Evolutionary conservation across 2,113 vertebrate genomes (phyloP).

Genomic region (Pungitius pungitius): DNA sequence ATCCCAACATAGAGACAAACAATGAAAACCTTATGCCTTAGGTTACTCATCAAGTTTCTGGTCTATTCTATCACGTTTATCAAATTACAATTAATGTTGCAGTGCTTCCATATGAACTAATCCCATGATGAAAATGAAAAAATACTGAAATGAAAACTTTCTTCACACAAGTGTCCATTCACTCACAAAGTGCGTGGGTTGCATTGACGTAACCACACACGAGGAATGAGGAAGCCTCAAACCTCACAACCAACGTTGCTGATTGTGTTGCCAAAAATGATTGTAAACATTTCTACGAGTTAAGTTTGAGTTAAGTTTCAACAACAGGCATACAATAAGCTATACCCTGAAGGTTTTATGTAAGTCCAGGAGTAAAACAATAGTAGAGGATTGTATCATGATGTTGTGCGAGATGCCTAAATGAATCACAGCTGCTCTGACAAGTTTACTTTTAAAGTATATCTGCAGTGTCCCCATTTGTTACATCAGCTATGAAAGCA

Average conservation of each 20-base stretch:
- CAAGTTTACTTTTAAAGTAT: conserved; percentile 54
- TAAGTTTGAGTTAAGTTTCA: not conserved
- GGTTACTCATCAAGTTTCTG: not conserved
- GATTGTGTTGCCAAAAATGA: too few species aligned
- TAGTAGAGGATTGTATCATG: not conserved
- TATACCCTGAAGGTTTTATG: not conserved
- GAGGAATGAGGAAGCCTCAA: too few species aligned
- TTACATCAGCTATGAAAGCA: conserved; percentile 70
- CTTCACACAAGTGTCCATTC: too few species aligned
- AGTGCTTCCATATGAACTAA: not conserved
- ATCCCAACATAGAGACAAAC: not conserved
- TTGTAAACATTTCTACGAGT: not conserved
- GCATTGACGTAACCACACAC: too few species aligned
- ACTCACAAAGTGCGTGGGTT: too few species aligned
- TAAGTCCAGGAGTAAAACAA: not conserved
- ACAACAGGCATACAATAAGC: not conserved
- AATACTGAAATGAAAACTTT: too few species aligned
- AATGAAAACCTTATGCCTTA: not conserved
- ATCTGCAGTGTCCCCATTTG: conserved; percentile 51
- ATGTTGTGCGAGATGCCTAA: not conserved
- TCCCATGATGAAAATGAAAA: not conserved
- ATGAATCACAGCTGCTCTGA: conserved; percentile 21
- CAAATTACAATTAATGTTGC: not conserved
- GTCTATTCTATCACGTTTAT: not conserved
- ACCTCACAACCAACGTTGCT: too few species aligned